Conservation (phyloP, 2,888 invertebrate genomes). For the Pomacea canaliculata region DNA sequence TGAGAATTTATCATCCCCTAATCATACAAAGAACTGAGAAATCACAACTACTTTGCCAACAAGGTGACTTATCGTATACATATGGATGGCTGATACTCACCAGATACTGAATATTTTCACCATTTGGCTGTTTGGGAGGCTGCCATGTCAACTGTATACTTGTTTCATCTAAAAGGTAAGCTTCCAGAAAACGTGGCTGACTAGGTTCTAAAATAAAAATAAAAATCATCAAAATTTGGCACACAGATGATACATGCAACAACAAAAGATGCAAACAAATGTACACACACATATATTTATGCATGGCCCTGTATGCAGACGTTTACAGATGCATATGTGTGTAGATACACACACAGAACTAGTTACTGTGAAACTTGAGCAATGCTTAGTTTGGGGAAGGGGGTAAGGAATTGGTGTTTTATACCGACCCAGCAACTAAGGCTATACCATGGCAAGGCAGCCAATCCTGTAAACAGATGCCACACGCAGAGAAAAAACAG, state of each 20-base stretch:
- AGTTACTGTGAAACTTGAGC: background rate
- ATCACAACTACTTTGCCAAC: too few relatives aligned
- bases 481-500: too few relatives aligned
- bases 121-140: constrained; percentile 5
- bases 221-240: constrained; percentile 5
- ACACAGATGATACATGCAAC: background rate
- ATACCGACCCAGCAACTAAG: too few relatives aligned
- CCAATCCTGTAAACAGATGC: too few relatives aligned
- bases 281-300: background rate
- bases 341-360: background rate
- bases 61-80: too few relatives aligned
- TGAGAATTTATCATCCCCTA: too few relatives aligned
- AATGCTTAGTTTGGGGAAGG: background rate
- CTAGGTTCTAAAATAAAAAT: background rate
- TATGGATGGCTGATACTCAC: background rate
- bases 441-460: too few relatives aligned
- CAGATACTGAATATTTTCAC: background rate
- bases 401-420: background rate
- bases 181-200: background rate
- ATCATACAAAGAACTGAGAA: too few relatives aligned
- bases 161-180: background rate
- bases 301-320: background rate
- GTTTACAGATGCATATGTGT: background rate
- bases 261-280: background rate
- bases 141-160: background rate